These are phyloP conservation scores for Aplidium turbinatum DNA, from an alignment of 23 tunicate genomes.

Conservation along the genomic window DNA sequence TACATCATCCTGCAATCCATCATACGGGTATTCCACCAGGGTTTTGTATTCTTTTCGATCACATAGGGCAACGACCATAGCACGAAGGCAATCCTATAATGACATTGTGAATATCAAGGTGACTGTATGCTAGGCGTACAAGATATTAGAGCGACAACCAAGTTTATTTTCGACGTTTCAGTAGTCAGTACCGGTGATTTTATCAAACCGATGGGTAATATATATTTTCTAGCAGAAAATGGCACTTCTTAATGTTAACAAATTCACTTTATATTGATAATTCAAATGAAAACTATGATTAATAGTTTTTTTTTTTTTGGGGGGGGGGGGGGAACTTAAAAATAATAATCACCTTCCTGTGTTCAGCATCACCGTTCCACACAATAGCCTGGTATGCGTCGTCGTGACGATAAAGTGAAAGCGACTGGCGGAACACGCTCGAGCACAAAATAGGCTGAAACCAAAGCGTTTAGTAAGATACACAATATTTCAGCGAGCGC, in stretches of 20 bases:
- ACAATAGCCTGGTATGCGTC: constrained; percentile 76
- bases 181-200: no score
- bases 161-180: no score
- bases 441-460: constrained; percentile 66
- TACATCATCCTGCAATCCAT: constrained; percentile 66
- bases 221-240: no score
- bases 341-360: constrained; percentile 55
- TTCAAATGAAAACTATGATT: no score
- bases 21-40: constrained; percentile 76
- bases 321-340: no score
- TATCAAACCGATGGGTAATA: no score
- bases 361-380: constrained; percentile 65
- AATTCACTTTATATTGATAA: no score
- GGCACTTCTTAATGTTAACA: no score
- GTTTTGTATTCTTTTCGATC: constrained; percentile 74
- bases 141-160: no score
- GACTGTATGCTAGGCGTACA: no score
- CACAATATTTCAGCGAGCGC: background rate
- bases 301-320: no score
- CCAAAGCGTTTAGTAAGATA: background rate
- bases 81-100: constrained; percentile 68
- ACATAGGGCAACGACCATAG: constrained; percentile 72
- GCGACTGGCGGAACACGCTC: constrained; percentile 67
- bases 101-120: background rate
- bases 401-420: constrained; percentile 37